Base-by-base conservation (phyloP, 2,888 invertebrate genomes). In the Ectemnius continuus region DNA sequence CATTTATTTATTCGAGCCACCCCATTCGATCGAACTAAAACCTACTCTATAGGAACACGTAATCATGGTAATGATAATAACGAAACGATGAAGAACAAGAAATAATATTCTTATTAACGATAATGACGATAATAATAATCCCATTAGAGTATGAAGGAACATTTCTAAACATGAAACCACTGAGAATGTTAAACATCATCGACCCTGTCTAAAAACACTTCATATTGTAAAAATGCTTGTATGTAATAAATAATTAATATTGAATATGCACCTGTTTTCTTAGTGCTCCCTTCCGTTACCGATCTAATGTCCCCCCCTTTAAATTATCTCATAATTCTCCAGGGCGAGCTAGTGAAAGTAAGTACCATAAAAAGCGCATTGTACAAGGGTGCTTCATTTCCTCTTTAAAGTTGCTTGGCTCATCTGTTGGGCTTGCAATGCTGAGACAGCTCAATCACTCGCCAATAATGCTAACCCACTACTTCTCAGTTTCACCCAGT, bases 11-110 rank as follows among this genome's bases (percentile, higher is more conserved):
- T 77, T 77, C 76, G 67, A 75, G 75, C 68, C 75, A 72, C 67
- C 72, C 72, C 79, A 81, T 81, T 81, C 81, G 80, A 79, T 81
- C 81, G 78, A 81, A 81, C 81, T 79, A 81, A 81, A 81, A 74
- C 36, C 70, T 81, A 81, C 52, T 73, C 79, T 81, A 71, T 81
- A 81, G 78, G 80, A 70, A 79, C 78, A 81, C 70, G 74, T 81
- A 81, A 81, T 81, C 79, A 79, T 80, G 78, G 58, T 59, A 59
- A 67, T 46, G 47, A 60, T 36, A 56, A 67, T 67, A 60, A 67
- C 58, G 58, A 59, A 26, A 28, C 68, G 75, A 76, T 77, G 62
- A 63, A 73, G 68, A 67, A 71, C 73, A 75, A 79, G 71, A 78
- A 36, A 78, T 72, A 76, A 76, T 52, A 52, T 52, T 52, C 52